Base-by-base conservation (phyloP, 2,888 invertebrate species). In the Cartodere bifasciata region DNA sequence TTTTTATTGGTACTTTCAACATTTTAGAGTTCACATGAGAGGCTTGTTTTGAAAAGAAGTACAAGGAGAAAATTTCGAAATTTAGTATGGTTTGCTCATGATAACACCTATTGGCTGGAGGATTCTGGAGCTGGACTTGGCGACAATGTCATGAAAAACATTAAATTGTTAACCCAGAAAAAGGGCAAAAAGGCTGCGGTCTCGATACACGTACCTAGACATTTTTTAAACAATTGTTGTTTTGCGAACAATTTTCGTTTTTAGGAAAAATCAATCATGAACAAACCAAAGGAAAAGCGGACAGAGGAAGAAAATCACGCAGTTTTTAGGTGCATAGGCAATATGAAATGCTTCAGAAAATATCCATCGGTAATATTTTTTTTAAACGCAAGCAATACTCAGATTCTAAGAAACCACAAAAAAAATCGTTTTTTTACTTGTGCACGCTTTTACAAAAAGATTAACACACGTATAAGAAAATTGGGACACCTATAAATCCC, bases 331-430 rank as follows among this genome's bases (percentile, higher is more conserved):
- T 65, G 70, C 13, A 65, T 78, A 36, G 70, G 71, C 1, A 66
- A 67, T 10, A 52, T 76, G 12, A 71, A 68, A 52, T 75, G 75
- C 47, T 76, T 76, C 41, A 60, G 65, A 35, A 58, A 58, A 33
- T 70, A 75, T 52, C 70, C 72, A 2, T 67, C 68, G 40, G 74
- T 70, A 55, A 58, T n/a, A n/a, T n/a, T n/a, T n/a, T n/a, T n/a
- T n/a, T n/a, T n/a, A n/a, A 16, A 15, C 26, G 12, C 13, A 13
- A 4, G n/a, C 6, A 11, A n/a, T 15, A n/a, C n/a, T n/a, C n/a
- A n/a, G n/a, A n/a, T n/a, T n/a, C n/a, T n/a, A n/a, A n/a, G n/a
- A n/a, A n/a, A n/a, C n/a, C n/a, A n/a, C n/a, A n/a, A n/a, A n/a
- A n/a, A n/a, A n/a, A n/a, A n/a, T n/a, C n/a, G n/a, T n/a, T n/a